Evolutionary conservation across 1,140 invertebrate species (phyloP).

Genomic region (Heliconius nattereri): DNA sequence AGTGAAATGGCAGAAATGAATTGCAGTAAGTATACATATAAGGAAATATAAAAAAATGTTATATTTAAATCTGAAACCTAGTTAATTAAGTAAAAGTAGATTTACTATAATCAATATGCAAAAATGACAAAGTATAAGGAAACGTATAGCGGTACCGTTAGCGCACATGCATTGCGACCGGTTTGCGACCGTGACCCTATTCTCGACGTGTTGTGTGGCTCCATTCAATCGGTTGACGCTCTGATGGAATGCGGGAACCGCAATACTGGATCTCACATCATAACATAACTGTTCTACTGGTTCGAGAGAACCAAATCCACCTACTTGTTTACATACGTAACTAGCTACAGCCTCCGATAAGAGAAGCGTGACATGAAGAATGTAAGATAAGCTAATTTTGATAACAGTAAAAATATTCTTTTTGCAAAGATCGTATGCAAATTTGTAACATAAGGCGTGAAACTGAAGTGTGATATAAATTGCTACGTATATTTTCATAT

Average conservation of each 20-base stretch:
- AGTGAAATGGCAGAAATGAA: constrained; percentile 69
- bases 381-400: constrained; percentile 36
- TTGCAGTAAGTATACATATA: constrained; percentile 82
- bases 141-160: constrained; percentile 57
- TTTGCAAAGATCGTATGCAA: constrained; percentile 11
- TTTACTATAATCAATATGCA: constrained; percentile 19
- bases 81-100: no score
- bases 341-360: constrained; percentile 35
- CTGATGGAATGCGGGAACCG: constrained; percentile 62
- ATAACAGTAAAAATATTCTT: constrained; percentile 31
- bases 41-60: not conserved
- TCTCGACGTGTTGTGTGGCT: constrained; percentile 60
- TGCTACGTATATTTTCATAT: no score
- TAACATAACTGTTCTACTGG: constrained; percentile 44
- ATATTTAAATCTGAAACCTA: no score
- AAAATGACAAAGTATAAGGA: constrained; percentile 45
- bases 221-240: constrained; percentile 54
- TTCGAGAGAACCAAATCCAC: constrained; percentile 34
- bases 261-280: constrained; percentile 42
- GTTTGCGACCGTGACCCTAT: constrained; percentile 72
- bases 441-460: not conserved
- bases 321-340: constrained; percentile 31
- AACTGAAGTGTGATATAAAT: no score
- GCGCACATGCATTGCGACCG: constrained; percentile 65
- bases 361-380: constrained; percentile 30